Percentiles rank a stretch among this genome's conserved stretches.
Conservation (phyloP, 2,113 vertebrate species). For the Phoenicopterus ruber region DNA sequence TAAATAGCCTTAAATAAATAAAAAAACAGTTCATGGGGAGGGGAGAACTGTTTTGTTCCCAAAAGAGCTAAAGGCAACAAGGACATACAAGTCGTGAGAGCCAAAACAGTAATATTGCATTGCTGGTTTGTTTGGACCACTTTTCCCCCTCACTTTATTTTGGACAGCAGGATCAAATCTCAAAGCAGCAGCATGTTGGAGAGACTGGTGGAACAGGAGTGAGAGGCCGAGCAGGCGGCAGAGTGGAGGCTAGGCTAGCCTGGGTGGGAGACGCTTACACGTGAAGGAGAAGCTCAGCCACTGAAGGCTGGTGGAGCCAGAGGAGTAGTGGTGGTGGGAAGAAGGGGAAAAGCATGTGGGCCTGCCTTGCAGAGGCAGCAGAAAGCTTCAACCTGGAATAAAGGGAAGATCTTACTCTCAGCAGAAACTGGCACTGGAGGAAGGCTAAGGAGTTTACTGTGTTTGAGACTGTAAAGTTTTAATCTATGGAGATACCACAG, state of each 20-base stretch:
- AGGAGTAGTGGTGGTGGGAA: not conserved
- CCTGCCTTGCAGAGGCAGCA: not conserved
- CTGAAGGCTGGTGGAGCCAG: not conserved
- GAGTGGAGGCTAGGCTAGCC: not conserved
- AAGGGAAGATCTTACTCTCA: not conserved
- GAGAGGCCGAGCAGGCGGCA: not conserved
- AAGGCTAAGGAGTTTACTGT: not conserved
- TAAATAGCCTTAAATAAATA: not conserved
- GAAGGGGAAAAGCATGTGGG: not conserved
- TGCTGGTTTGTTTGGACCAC: not conserved
- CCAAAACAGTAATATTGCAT: not conserved
- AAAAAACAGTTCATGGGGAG: not conserved
- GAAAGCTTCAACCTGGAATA: not conserved
- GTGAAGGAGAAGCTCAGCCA: not conserved
- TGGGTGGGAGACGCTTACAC: not conserved
- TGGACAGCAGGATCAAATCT: not conserved
- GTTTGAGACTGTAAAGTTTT: not conserved
- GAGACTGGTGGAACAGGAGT: not conserved
- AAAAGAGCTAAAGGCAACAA: not conserved
- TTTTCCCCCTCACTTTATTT: not conserved
- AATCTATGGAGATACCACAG: not conserved
- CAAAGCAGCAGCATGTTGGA: not conserved
- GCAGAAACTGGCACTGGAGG: not conserved
- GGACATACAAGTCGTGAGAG: not conserved
- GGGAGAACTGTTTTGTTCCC: not conserved